phyloP scores from a whole-genome alignment of 2,888 invertebrate genomes.

The Poecilus cupreus region DNA sequence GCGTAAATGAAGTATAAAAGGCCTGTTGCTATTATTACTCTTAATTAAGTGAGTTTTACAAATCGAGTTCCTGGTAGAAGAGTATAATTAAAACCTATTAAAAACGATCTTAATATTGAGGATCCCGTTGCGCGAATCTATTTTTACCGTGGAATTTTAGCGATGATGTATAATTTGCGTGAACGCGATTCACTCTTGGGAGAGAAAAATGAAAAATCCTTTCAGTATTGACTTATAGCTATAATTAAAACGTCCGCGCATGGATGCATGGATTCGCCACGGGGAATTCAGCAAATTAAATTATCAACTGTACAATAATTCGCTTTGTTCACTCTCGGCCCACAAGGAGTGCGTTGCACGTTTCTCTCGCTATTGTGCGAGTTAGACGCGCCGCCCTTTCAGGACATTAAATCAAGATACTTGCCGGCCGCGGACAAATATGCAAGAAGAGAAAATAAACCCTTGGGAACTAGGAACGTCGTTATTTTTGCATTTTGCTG shows the following conservation, averaged over 20 bases:
- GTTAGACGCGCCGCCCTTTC: constrained; percentile 17
- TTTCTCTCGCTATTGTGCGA: neutral
- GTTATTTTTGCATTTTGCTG: constrained; percentile 11
- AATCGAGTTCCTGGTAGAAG: neutral
- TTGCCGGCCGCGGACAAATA: neutral
- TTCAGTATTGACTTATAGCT: neutral
- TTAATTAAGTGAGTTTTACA: neutral
- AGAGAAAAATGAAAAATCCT: neutral
- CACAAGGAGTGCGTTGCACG: neutral
- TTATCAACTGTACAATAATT: neutral
- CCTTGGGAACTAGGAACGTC: constrained; percentile 23
- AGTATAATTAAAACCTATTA: neutral
- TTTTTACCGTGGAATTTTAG: neutral
- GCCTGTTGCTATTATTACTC: neutral
- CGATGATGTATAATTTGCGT: neutral
- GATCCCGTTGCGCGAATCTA: neutral
- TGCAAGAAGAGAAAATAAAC: constrained; percentile 40
- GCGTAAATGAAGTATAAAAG: no score
- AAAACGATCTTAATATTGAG: neutral
- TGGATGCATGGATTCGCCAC: neutral
- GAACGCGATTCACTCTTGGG: neutral
- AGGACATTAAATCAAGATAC: constrained; percentile 35
- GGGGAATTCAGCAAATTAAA: neutral
- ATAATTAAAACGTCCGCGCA: neutral
- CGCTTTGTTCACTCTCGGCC: neutral